Percentiles rank a stretch among this genome's conserved stretches.
phyloP scores from a whole-genome alignment of 1,140 invertebrate species.

The Nasonia vitripennis region DNA sequence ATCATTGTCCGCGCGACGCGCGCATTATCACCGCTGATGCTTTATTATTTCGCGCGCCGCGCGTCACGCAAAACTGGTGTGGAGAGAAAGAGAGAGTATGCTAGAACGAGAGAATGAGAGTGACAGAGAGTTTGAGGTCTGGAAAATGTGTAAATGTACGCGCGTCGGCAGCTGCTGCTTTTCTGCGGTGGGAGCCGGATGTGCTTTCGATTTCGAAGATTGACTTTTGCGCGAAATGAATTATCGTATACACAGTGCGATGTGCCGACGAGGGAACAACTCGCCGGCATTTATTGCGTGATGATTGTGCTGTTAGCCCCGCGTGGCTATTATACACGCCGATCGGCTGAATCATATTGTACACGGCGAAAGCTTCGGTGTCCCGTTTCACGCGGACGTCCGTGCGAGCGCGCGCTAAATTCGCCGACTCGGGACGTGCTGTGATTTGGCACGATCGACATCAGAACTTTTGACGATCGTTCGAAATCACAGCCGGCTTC shows the following conservation, averaged over 20 bases:
- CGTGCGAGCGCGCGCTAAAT: not conserved
- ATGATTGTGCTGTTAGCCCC: not conserved
- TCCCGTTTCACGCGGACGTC: not conserved
- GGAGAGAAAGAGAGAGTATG: not conserved
- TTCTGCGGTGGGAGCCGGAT: constrained; percentile 23
- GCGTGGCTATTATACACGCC: no score
- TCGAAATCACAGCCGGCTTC: not conserved
- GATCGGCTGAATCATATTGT: not conserved
- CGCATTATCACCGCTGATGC: not conserved
- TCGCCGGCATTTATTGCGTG: not conserved
- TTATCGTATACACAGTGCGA: not conserved
- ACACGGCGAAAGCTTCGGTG: not conserved
- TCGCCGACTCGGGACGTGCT: not conserved
- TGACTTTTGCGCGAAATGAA: constrained; percentile 7
- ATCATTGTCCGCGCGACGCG: constrained; percentile 7
- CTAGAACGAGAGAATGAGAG: not conserved
- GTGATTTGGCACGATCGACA: not conserved
- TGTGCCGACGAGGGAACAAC: not conserved
- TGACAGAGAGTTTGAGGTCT: not conserved
- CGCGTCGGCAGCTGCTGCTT: not conserved
- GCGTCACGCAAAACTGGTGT: not conserved
- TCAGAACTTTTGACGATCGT: not conserved
- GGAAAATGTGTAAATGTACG: not conserved
- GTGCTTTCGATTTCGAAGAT: constrained; percentile 40
- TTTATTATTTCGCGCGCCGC: not conserved